These are phyloP conservation scores for Holcopasites calliopsidis DNA, from an alignment of 1,140 invertebrate genomes.

Conservation along the genomic window DNA sequence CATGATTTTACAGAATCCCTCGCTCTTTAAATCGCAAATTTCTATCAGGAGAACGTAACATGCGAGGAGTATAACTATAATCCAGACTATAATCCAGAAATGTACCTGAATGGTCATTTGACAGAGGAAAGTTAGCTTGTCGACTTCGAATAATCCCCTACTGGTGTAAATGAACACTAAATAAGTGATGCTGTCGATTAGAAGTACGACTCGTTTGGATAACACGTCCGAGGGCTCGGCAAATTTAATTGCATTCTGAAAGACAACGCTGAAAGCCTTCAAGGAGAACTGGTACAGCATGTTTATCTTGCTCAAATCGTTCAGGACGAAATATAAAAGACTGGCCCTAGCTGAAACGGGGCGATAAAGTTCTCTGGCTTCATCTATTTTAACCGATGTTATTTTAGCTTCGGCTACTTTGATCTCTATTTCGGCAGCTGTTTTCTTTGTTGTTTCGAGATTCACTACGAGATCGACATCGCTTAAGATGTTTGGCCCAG, in stretches of 20 bases:
- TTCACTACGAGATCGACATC: slow-evolving; percentile 95
- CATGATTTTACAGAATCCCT: too few species aligned
- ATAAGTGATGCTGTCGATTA: slow-evolving; percentile 94
- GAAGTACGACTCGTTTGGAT: slow-evolving; percentile 85
- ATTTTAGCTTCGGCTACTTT: slow-evolving; percentile 92
- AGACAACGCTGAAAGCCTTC: slow-evolving; percentile 96
- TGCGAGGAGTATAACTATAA: too few species aligned
- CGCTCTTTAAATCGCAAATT: too few species aligned
- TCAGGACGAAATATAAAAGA: slow-evolving; percentile 96
- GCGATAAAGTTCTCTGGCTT: slow-evolving; percentile 93
- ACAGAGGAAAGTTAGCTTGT: slow-evolving; percentile 94
- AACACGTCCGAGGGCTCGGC: slow-evolving; percentile 86
- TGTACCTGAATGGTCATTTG: slow-evolving; percentile 92
- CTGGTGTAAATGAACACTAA: slow-evolving; percentile 93
- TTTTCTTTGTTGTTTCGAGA: slow-evolving; percentile 95
- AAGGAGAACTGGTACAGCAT: slow-evolving; percentile 98
- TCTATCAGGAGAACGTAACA: too few species aligned
- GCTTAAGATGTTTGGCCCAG: slow-evolving; percentile 93
- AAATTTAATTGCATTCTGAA: slow-evolving; percentile 90
- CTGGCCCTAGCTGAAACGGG: slow-evolving; percentile 92
- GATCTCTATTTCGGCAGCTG: slow-evolving; percentile 92
- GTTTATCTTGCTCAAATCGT: slow-evolving; percentile 96
- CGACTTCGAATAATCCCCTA: slow-evolving; percentile 94
- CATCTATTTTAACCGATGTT: slow-evolving; percentile 93
- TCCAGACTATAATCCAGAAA: slow-evolving; percentile 1